A percentile compares a stretch with the other conserved stretches of the same genome.
These are phyloP conservation scores for Glareola pratincola DNA, from an alignment of 2,113 vertebrate species.

Conservation along the genomic window DNA sequence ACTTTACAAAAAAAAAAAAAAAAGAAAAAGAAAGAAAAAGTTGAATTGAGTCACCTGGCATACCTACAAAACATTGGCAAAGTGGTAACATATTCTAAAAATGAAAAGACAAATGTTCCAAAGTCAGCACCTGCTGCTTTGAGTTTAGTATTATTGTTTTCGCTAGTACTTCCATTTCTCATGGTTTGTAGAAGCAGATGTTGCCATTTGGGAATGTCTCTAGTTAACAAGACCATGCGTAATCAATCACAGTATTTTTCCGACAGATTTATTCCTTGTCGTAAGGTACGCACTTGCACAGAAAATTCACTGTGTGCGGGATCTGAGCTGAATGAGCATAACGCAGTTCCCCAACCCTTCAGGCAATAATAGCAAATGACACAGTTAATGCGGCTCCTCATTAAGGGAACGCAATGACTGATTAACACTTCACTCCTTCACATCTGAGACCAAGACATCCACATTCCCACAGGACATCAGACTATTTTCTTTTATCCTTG, in stretches of 20 bases:
- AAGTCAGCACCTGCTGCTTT: conserved; percentile 61
- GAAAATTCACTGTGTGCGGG: background rate
- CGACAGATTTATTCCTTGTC: conserved; percentile 42
- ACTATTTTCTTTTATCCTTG: background rate
- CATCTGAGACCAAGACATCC: background rate
- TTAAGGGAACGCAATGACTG: background rate
- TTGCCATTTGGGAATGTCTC: conserved; percentile 53
- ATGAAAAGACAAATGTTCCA: conserved; percentile 43
- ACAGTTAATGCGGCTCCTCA: conserved; percentile 14
- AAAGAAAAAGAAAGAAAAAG: background rate
- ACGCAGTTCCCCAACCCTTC: background rate
- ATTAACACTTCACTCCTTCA: conserved; percentile 31
- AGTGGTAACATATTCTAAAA: background rate
- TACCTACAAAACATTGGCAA: background rate
- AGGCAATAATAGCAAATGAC: background rate
- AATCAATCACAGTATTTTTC: conserved; percentile 61
- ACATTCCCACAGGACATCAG: background rate
- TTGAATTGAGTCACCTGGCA: background rate
- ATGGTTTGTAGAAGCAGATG: conserved; percentile 59
- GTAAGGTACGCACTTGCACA: conserved; percentile 27
- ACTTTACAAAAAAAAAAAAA: background rate
- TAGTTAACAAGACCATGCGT: conserved; percentile 44
- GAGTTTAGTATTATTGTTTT: conserved; percentile 47
- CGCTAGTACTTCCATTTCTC: conserved; percentile 51
- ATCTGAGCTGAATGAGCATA: background rate